Evolutionary conservation across 2,888 invertebrate genomes (phyloP).

Genomic region (Conchocele bisecta): DNA sequence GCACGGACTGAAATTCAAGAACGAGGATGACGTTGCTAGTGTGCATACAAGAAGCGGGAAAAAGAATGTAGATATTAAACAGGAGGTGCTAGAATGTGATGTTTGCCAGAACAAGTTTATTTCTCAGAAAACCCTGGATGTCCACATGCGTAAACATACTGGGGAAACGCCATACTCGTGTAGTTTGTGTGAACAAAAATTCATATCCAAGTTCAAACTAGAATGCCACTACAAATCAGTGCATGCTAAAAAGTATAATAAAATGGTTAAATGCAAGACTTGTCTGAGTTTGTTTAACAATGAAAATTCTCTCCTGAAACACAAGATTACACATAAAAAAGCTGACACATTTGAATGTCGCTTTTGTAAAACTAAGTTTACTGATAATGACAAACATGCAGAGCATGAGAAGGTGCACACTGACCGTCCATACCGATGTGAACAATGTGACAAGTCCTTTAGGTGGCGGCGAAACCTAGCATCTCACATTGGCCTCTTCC

Average conservation of each 20-base stretch:
- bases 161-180: constrained; percentile 26
- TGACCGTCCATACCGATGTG: constrained; percentile 14
- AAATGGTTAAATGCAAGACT: constrained; percentile 9
- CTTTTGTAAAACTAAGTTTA: no score
- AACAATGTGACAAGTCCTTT: constrained; percentile 17
- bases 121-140: constrained; percentile 7
- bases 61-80: no score
- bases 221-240: constrained; percentile 24
- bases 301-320: constrained; percentile 17
- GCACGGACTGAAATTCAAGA: no score
- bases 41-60: no score
- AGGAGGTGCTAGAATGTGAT: constrained; percentile 3
- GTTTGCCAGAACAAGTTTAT: not conserved
- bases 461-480: constrained; percentile 21
- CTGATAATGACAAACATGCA: no score
- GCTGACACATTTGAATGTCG: no score
- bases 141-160: constrained; percentile 33
- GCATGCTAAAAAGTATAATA: constrained; percentile 11
- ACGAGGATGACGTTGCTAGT: no score
- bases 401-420: no score
- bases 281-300: constrained; percentile 21
- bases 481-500: constrained; percentile 18
- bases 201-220: constrained; percentile 19
- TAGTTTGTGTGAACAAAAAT: constrained; percentile 24
- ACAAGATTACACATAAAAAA: constrained; percentile 15